A percentile compares a stretch with the other conserved stretches of the same genome.
Evolutionary conservation across 2,888 invertebrate species (phyloP).

Genomic region (Andrena dorsata): DNA sequence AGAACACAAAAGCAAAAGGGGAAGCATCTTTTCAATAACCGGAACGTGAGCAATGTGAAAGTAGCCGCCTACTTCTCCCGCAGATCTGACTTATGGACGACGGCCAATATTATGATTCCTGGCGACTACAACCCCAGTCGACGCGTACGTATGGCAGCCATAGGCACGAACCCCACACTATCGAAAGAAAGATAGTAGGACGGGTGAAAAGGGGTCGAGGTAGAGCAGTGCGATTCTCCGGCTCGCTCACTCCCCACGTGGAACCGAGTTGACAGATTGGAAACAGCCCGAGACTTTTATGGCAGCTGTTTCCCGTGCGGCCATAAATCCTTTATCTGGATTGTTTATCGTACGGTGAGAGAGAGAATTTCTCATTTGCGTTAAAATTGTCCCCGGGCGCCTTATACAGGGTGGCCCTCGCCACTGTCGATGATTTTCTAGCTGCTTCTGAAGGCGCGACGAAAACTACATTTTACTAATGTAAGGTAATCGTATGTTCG

Average conservation of each 20-base stretch:
- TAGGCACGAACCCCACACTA: conserved; percentile 14
- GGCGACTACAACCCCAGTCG: conserved; percentile 33
- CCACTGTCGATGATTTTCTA: background rate
- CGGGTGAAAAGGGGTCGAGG: conserved; percentile 1
- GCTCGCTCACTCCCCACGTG: conserved; percentile 32
- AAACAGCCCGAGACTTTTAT: conserved; percentile 80
- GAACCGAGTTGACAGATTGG: conserved; percentile 78
- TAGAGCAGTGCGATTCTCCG: conserved; percentile 7
- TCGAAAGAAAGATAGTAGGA: conserved; percentile 34
- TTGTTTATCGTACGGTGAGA: conserved; percentile 73
- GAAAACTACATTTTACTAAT: background rate
- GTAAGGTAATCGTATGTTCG: too few relatives aligned
- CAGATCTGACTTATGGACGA: conserved; percentile 36
- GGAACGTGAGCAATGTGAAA: conserved; percentile 39
- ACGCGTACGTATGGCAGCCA: conserved; percentile 45
- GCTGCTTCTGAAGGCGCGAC: background rate
- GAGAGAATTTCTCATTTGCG: conserved; percentile 77
- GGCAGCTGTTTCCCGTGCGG: conserved; percentile 74
- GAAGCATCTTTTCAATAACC: conserved; percentile 38
- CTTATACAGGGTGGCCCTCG: conserved; percentile 20
- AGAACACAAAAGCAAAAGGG: background rate
- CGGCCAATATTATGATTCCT: conserved; percentile 66
- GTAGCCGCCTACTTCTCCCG: conserved; percentile 13
- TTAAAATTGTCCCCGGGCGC: conserved; percentile 71
- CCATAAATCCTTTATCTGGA: conserved; percentile 78